Percentiles rank a stretch among this genome's conserved stretches.
phyloP scores from a whole-genome alignment of 2,113 vertebrate species.

The Capreolus pygargus region DNA sequence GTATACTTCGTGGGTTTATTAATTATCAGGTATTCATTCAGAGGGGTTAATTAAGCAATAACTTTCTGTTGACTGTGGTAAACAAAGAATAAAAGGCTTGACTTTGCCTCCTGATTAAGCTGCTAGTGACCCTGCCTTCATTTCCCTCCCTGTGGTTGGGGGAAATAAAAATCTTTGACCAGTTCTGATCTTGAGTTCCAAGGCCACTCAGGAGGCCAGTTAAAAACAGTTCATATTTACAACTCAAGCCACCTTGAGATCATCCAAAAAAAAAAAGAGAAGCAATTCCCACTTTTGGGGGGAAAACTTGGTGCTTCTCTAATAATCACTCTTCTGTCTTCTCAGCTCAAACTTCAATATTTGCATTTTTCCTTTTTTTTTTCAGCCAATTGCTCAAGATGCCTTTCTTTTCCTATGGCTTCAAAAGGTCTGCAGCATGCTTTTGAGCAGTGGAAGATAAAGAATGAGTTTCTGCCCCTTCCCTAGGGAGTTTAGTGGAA shows the following conservation, averaged over 20 bases:
- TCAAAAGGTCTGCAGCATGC: neutral
- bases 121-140: constrained; percentile 65
- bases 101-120: constrained; percentile 80
- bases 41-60: constrained; percentile 88
- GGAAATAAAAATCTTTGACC: constrained; percentile 76
- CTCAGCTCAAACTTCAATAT: neutral
- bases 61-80: constrained; percentile 83
- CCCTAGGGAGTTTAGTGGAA: neutral
- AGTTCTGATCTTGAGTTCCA: constrained; percentile 54
- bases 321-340: neutral
- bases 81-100: constrained; percentile 82
- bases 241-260: neutral
- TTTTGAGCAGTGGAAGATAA: neutral
- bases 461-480: neutral
- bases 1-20: constrained; percentile 85
- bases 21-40: constrained; percentile 87
- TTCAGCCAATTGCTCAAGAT: fast-evolving
- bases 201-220: neutral
- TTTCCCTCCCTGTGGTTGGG: constrained; percentile 68
- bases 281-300: neutral
- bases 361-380: neutral
- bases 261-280: neutral
- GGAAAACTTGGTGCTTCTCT: neutral
- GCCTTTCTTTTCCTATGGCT: neutral
- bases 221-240: constrained; percentile 40